phyloP scores from a whole-genome alignment of 2,797 vertebrate species.

The Acanthis flammea region DNA sequence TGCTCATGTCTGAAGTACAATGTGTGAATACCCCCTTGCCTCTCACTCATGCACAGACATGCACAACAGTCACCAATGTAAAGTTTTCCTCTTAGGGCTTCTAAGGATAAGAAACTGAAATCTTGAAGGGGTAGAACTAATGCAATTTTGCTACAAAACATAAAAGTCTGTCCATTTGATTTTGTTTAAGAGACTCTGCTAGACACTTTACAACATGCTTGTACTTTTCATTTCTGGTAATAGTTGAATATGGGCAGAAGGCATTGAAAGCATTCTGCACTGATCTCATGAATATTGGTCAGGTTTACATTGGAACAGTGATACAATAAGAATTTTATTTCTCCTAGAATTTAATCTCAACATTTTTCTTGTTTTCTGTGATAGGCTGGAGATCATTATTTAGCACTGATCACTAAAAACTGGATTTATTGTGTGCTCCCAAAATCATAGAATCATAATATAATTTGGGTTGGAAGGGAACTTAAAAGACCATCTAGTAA shows the following conservation, averaged over 20 bases:
- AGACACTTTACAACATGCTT: not conserved
- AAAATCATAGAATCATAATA: not conserved
- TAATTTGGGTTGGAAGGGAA: not conserved
- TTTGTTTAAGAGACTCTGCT: not conserved
- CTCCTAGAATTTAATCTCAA: not conserved
- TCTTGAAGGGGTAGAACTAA: not conserved
- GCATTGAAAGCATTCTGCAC: not conserved
- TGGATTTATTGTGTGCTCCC: not conserved
- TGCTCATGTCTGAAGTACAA: not conserved
- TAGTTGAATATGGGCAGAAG: not conserved
- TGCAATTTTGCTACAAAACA: not conserved
- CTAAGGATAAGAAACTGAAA: not conserved
- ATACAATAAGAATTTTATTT: not conserved
- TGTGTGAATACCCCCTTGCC: accelerated
- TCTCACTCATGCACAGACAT: not conserved
- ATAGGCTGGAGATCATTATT: not conserved
- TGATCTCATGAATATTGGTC: not conserved
- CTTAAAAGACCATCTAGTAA: not conserved
- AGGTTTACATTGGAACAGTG: not conserved
- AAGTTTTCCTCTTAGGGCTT: not conserved
- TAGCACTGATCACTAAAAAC: not conserved
- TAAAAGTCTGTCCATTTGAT: not conserved
- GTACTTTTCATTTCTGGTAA: not conserved
- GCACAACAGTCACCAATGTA: not conserved
- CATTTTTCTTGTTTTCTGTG: not conserved